Percentiles rank a stretch among this genome's conserved stretches.
Conservation (phyloP, 2,797 vertebrate species). For the Rhadinocentrus ornatus region DNA sequence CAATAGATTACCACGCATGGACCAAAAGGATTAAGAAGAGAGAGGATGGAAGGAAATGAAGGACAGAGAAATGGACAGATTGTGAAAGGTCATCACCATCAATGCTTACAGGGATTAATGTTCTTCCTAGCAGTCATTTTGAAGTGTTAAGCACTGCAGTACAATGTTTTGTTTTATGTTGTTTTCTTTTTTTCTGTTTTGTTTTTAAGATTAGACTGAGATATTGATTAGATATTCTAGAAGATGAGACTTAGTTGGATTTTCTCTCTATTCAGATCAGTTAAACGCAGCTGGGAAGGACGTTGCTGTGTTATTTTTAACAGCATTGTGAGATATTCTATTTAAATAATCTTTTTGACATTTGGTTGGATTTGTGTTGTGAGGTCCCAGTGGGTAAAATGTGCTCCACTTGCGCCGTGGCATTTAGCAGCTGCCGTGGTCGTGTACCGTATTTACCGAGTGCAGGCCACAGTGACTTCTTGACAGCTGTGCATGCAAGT, state of each 20-base stretch:
- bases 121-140: constrained; percentile 24
- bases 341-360: constrained; percentile 63
- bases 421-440: constrained; percentile 66
- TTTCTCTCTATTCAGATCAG: constrained; percentile 26
- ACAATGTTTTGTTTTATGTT: not conserved
- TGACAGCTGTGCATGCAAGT: constrained; percentile 45
- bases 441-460: constrained; percentile 44
- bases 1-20: constrained; percentile 18
- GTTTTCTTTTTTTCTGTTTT: not conserved
- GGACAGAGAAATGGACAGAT: constrained; percentile 35
- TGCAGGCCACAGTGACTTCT: constrained; percentile 44
- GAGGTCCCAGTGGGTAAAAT: constrained; percentile 60
- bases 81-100: constrained; percentile 39
- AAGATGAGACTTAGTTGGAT: not conserved
- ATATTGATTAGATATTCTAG: not conserved
- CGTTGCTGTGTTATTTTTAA: constrained; percentile 26
- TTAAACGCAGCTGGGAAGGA: constrained; percentile 29
- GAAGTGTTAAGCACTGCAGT: not conserved
- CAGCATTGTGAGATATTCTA: constrained; percentile 29
- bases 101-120: constrained; percentile 19
- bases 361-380: constrained; percentile 51
- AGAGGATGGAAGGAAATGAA: constrained; percentile 6
- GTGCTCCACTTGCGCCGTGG: constrained; percentile 61
- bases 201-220: not conserved
- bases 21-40: constrained; percentile 13